phyloP scores from a whole-genome alignment of 2,797 vertebrate genomes.

The Moxostoma hubbsi region DNA sequence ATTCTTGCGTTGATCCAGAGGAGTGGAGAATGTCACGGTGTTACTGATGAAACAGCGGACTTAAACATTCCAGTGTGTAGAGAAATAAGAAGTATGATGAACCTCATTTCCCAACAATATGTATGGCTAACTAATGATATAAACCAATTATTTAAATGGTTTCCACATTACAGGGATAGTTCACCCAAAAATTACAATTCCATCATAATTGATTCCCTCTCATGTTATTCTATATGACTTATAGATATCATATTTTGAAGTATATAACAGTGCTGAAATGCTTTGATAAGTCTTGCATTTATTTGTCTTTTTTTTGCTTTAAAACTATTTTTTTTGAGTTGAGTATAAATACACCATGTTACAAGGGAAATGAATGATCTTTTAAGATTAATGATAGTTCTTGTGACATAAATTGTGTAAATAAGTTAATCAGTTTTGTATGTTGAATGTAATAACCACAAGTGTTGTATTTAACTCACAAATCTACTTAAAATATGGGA shows the following conservation, averaged over 20 bases:
- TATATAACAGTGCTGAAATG: not conserved
- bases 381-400: constrained; percentile 26
- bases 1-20: constrained; percentile 1
- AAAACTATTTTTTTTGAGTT: constrained; percentile 6
- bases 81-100: not conserved
- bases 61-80: not conserved
- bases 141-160: not conserved
- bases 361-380: constrained; percentile 35
- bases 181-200: no score
- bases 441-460: not conserved
- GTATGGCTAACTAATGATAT: not conserved
- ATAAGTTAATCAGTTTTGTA: not conserved
- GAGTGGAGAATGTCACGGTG: constrained; percentile 6
- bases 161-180: no score
- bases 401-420: constrained; percentile 37
- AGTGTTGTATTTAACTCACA: not conserved
- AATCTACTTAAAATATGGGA: not conserved
- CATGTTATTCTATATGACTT: not conserved
- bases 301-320: not conserved
- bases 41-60: not conserved
- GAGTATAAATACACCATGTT: constrained; percentile 25
- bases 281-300: not conserved
- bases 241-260: not conserved
- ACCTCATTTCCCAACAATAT: constrained; percentile 8
- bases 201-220: no score